phyloP scores from a whole-genome alignment of 2,113 vertebrate species.

The Grammomys surdaster region DNA sequence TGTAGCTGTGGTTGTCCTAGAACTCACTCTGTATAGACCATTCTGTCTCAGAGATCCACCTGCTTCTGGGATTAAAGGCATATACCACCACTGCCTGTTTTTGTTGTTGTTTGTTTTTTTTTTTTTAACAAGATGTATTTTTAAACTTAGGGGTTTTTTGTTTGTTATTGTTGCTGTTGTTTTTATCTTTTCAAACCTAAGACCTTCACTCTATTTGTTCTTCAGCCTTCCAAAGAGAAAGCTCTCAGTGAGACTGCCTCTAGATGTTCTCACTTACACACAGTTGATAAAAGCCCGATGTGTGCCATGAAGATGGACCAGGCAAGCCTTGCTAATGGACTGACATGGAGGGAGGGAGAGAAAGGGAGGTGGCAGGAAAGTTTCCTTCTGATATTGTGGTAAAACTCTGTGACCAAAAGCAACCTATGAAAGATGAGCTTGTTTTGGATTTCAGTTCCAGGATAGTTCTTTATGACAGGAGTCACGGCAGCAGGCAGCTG shows the following conservation, averaged over 20 bases:
- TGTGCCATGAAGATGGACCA: not conserved
- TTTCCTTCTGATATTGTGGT: not conserved
- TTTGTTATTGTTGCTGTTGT: not conserved
- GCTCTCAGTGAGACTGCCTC: not conserved
- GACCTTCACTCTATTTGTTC: not conserved
- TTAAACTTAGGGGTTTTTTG: not conserved
- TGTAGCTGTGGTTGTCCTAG: not conserved
- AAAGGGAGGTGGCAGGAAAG: not conserved
- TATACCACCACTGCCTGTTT: not conserved
- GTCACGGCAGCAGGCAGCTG: not conserved
- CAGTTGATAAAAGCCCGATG: not conserved
- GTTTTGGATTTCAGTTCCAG: not conserved
- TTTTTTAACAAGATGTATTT: not conserved
- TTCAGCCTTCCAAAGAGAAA: not conserved
- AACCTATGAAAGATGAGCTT: not conserved
- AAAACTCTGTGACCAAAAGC: not conserved
- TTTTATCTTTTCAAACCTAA: not conserved
- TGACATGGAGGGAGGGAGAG: not conserved
- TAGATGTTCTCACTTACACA: fast-evolving
- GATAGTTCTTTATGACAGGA: not conserved
- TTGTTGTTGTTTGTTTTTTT: not conserved
- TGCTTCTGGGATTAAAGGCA: not conserved
- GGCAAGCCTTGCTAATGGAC: not conserved
- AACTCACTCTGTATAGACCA: not conserved
- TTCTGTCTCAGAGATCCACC: not conserved